Conservation (phyloP, 2,888 invertebrate genomes). For the Scaptomyza tumidula region DNA sequence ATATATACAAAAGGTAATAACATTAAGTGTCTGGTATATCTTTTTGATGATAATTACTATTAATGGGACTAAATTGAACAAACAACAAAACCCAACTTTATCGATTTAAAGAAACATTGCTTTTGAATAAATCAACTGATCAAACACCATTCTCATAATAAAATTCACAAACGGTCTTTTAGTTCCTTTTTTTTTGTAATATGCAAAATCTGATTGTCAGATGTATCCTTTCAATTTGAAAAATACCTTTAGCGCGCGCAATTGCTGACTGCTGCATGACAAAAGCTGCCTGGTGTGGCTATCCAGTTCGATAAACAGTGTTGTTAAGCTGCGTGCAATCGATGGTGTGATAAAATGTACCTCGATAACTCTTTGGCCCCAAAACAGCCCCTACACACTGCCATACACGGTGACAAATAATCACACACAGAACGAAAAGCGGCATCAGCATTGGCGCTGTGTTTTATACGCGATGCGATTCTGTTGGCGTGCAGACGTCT, state of each 20-base stretch:
- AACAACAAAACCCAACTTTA: constrained; percentile 42
- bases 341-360: constrained; percentile 15
- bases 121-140: constrained; percentile 73
- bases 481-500: constrained; percentile 64
- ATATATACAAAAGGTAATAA: constrained; percentile 34
- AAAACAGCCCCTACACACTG: constrained; percentile 47
- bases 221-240: constrained; percentile 7
- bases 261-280: constrained; percentile 5
- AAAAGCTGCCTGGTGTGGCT: constrained; percentile 27
- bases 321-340: constrained; percentile 24
- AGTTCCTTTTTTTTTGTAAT: background rate
- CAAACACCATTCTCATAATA: constrained; percentile 40
- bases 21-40: constrained; percentile 51
- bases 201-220: no score
- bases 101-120: constrained; percentile 56
- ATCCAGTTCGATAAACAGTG: constrained; percentile 24
- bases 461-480: constrained; percentile 60
- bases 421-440: constrained; percentile 29
- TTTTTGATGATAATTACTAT: constrained; percentile 59
- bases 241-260: background rate
- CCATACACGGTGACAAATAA: background rate
- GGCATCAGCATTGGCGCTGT: constrained; percentile 48
- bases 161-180: constrained; percentile 3
- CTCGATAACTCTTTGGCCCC: constrained; percentile 29
- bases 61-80: constrained; percentile 59